Base-by-base conservation (phyloP, 2,888 invertebrate species). In the Troides helena region DNA sequence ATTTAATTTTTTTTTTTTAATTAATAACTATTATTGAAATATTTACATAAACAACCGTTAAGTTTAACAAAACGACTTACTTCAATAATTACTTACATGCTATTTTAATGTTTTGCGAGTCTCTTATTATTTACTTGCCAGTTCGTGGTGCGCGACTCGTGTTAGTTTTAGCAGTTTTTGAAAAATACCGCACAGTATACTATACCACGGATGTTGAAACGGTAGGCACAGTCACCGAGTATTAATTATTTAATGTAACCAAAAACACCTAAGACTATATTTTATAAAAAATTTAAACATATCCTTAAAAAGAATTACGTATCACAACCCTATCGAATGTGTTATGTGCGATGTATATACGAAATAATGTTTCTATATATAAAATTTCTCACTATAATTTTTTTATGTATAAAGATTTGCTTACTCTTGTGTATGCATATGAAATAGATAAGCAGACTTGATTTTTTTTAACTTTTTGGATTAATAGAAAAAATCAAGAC, bases 131-230 rank as follows among this genome's bases (percentile, higher is more conserved):
- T 84, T 84, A 82, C 85, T 72, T 74, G 85, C 78, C 81, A 87
- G 80, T 75, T 79, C 80, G 78, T 81, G 77, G 75, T 78, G 77
- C 71, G 78, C 77, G 77, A 72, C 71, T 71, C 72, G 82, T 86
- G 85, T 81, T 76, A 84, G 73, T 83, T 86, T 85, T 85, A 81
- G 81, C 84, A 80, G 80, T 75, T 80, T 83, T 81, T 78, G 76
- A 75, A 78, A 77, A 84, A 82, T 78, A 72, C 62, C 72, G 67
- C 65, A 46, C 39, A 57, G 46, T 46, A 75, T 73, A 65, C 64
- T 72, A 72, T 73, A 66, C 68, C 69, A 56, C 71, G 65, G 68
- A 72, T 73, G 69, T 76, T 74, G 70, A 70, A 78, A 79, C 80
- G 74, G 78, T 78, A 80, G 83, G 80, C 75, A 65, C 58, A 66